phyloP scores from a whole-genome alignment of 2,113 vertebrate genomes.

The Pachyramphus minor region DNA sequence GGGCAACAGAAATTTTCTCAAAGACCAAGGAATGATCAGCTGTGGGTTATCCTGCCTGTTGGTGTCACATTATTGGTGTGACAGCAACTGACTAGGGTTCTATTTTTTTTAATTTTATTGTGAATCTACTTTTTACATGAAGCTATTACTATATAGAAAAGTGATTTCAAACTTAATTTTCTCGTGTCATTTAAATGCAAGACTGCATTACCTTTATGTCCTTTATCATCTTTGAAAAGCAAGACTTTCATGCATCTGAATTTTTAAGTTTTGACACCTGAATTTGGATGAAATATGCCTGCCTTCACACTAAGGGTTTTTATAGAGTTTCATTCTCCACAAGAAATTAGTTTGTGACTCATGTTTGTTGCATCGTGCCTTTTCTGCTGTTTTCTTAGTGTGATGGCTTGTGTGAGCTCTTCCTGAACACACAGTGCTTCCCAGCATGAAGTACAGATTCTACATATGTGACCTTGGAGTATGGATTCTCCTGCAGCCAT shows the following conservation, averaged over 20 bases:
- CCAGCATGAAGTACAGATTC: not conserved
- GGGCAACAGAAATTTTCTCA: not conserved
- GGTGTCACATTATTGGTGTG: not conserved
- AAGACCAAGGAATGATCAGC: not conserved
- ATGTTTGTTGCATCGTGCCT: fast-evolving
- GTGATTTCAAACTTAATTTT: not conserved
- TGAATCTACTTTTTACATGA: not conserved
- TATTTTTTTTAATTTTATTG: not conserved
- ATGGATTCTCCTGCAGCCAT: not conserved
- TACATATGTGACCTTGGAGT: not conserved
- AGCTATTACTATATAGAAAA: not conserved
- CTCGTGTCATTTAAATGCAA: not conserved
- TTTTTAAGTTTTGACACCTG: not conserved
- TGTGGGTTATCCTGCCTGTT: not conserved
- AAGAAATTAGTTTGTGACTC: not conserved
- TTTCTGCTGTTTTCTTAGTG: not conserved
- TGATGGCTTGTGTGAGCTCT: not conserved
- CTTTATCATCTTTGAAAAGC: not conserved
- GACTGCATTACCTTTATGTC: not conserved
- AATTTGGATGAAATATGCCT: not conserved
- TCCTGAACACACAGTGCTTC: not conserved
- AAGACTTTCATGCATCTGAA: not conserved
- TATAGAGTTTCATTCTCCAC: not conserved
- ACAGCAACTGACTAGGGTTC: not conserved
- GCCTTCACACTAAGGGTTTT: not conserved